A percentile compares a stretch with the other conserved stretches of the same genome.
Conservation (phyloP, 2,113 vertebrate genomes). For the Casuarius casuarius region DNA sequence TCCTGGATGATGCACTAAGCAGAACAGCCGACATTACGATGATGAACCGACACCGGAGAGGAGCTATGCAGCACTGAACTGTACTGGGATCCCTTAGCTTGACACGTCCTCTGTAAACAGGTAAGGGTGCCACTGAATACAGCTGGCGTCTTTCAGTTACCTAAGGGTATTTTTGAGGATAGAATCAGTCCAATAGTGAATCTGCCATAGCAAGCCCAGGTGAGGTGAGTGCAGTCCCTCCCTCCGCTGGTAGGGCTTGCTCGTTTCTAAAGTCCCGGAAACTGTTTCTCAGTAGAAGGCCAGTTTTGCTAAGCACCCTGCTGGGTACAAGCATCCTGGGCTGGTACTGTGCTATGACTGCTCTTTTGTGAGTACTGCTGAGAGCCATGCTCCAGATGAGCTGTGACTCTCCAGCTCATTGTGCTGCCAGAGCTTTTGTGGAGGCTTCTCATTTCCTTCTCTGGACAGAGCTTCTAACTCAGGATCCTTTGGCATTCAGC, state of each 20-base stretch:
- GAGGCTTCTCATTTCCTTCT: constrained; percentile 21
- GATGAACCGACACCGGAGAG: background rate
- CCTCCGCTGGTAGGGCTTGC: background rate
- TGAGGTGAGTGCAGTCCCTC: background rate
- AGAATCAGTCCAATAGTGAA: background rate
- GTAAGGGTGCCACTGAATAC: background rate
- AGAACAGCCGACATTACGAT: no score
- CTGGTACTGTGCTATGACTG: background rate
- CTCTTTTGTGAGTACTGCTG: background rate
- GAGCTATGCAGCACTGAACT: no score
- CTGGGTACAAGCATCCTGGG: no score
- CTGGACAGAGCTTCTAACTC: constrained; percentile 34
- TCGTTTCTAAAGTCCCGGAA: background rate
- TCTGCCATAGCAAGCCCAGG: background rate
- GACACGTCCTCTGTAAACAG: background rate
- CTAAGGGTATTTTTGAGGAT: background rate
- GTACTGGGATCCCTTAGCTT: background rate
- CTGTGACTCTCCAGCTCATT: background rate
- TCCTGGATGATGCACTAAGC: no score
- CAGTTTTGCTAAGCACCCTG: no score
- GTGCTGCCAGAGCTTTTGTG: constrained; percentile 27
- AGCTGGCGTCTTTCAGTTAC: background rate
- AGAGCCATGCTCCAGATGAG: no score
- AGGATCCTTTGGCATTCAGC: constrained; percentile 22
- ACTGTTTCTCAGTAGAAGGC: background rate